Percentiles rank a stretch among this genome's conserved stretches.
Conservation (phyloP, 2,797 vertebrate genomes). For the Erethizon dorsatum region DNA sequence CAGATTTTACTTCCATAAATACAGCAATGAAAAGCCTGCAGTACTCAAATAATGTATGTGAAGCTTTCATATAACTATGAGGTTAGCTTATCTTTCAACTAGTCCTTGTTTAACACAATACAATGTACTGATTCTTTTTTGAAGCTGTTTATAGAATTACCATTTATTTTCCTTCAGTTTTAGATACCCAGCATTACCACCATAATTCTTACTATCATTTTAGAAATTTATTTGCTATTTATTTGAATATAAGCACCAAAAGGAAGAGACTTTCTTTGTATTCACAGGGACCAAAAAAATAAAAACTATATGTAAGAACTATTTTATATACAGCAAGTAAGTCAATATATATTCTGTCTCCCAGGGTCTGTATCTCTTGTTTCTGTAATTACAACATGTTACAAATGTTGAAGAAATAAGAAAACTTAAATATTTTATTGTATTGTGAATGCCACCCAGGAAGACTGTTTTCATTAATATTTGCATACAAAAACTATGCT, state of each 20-base stretch:
- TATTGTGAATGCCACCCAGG: not conserved
- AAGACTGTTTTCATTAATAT: not conserved
- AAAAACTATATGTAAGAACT: not conserved
- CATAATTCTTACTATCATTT: not conserved
- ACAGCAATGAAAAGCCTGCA: not conserved
- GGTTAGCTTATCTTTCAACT: not conserved
- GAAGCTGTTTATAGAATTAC: not conserved
- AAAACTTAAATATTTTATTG: not conserved
- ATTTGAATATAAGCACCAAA: not conserved
- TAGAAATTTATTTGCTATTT: not conserved
- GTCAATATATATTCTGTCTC: not conserved
- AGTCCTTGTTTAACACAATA: too few species aligned
- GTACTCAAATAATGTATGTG: not conserved
- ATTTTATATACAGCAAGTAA: not conserved
- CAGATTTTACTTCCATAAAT: not conserved
- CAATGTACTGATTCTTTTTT: not conserved
- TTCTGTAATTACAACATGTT: not conserved
- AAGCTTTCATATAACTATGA: not conserved
- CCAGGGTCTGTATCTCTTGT: not conserved
- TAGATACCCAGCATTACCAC: not conserved
- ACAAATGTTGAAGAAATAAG: not conserved
- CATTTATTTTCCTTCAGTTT: not conserved
- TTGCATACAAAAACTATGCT: not conserved
- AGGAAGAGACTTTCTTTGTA: not conserved
- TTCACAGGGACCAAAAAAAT: not conserved